Evolutionary conservation across 2,113 vertebrate genomes (phyloP).

Genomic region (Varanus salvator): DNA sequence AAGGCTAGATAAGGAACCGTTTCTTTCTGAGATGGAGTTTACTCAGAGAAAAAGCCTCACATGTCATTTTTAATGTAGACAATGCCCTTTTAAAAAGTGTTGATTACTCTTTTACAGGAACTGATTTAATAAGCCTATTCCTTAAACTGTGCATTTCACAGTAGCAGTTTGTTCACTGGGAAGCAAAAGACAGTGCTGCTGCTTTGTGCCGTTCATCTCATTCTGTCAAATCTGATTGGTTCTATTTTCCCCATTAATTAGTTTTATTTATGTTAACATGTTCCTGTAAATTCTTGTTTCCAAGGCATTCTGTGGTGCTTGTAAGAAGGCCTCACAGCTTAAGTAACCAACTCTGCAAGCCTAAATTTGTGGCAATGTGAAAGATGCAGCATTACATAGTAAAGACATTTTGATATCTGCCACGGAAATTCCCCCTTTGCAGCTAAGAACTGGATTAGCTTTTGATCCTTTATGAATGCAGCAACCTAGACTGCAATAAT

Average conservation of each 20-base stretch:
- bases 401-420: conserved; percentile 50
- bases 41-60: not conserved
- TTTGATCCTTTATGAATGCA: conserved; percentile 53
- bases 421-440: conserved; percentile 27
- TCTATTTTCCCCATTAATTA: conserved; percentile 35
- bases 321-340: conserved; percentile 24
- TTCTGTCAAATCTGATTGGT: conserved; percentile 39
- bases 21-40: not conserved
- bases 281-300: conserved; percentile 31
- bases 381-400: conserved; percentile 31
- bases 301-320: conserved; percentile 12
- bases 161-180: conserved; percentile 41
- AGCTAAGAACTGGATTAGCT: conserved; percentile 54
- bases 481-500: conserved; percentile 15
- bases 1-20: not conserved
- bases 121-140: not conserved
- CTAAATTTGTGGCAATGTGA: conserved; percentile 33
- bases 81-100: not conserved
- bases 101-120: not conserved
- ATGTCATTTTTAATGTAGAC: not conserved
- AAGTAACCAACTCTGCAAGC: conserved; percentile 32
- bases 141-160: conserved; percentile 35
- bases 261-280: conserved; percentile 51
- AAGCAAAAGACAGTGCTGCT: not conserved
- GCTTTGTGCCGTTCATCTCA: conserved; percentile 1